phyloP scores from a whole-genome alignment of 2,797 vertebrate species.

The Cyclura pinguis region DNA sequence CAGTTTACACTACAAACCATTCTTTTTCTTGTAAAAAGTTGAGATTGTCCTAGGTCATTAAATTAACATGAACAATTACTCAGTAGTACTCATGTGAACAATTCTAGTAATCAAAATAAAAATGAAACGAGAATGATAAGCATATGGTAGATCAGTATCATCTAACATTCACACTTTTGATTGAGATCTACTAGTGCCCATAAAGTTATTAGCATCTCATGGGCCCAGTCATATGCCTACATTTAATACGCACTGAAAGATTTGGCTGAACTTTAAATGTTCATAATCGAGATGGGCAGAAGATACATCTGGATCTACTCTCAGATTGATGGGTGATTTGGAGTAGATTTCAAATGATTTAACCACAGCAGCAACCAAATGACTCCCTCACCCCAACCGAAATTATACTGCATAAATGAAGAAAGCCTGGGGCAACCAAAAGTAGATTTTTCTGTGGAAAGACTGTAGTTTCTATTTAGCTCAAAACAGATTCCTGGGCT shows the following conservation, averaged over 20 bases:
- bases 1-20: neutral
- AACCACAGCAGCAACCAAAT: neutral
- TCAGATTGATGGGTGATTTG: too few species aligned
- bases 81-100: neutral
- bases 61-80: accelerated
- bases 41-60: neutral
- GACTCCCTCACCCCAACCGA: neutral
- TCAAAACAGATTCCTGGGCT: too few species aligned
- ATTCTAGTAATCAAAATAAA: neutral
- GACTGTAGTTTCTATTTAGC: neutral
- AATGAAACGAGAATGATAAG: neutral
- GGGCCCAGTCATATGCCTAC: neutral
- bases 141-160: too few species aligned
- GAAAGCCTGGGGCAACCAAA: neutral
- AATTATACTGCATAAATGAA: too few species aligned
- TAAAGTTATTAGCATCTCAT: neutral
- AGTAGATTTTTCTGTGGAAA: neutral
- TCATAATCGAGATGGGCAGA: neutral
- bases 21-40: neutral
- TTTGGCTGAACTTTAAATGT: neutral
- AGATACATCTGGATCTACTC: neutral
- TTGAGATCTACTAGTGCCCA: too few species aligned
- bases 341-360: neutral
- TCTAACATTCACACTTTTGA: neutral
- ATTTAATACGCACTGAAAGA: neutral